phyloP scores from a whole-genome alignment of 2,888 invertebrate genomes.

The Netelia fuscicornis region DNA sequence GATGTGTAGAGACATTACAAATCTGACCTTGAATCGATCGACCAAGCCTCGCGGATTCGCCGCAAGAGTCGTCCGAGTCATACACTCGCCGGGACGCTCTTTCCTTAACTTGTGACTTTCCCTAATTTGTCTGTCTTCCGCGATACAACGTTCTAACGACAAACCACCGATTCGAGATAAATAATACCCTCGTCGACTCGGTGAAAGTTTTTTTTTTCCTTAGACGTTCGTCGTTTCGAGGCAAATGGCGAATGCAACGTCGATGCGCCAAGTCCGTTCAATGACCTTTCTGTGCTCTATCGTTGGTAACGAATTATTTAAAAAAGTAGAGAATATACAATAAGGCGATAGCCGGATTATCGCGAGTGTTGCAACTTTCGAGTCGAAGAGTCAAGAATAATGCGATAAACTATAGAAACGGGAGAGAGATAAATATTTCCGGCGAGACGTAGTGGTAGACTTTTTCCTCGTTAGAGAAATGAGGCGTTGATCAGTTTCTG shows the following conservation, averaged over 20 bases:
- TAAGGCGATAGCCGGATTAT: slow-evolving; percentile 26
- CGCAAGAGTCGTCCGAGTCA: slow-evolving; percentile 14
- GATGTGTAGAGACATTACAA: background rate
- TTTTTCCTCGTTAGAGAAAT: slow-evolving; percentile 39
- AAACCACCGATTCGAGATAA: background rate
- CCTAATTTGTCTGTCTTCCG: background rate
- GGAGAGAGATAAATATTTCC: background rate
- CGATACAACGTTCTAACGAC: background rate
- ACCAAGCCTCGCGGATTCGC: slow-evolving; percentile 28
- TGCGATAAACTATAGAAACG: slow-evolving; percentile 7
- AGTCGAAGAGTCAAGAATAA: background rate
- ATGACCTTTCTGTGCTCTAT: slow-evolving; percentile 5
- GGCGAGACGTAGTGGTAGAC: background rate
- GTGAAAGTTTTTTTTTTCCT: background rate
- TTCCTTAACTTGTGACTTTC: background rate
- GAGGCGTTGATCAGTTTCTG: slow-evolving; percentile 30
- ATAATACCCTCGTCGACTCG: background rate
- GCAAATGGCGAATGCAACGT: background rate
- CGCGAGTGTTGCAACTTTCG: slow-evolving; percentile 1
- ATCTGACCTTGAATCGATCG: slow-evolving; percentile 66
- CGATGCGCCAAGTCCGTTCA: background rate
- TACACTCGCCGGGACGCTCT: slow-evolving; percentile 11
- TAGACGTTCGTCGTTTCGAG: background rate
- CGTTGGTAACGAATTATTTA: slow-evolving; percentile 14
- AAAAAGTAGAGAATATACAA: slow-evolving; percentile 26